Conservation (phyloP, 2,113 vertebrate genomes). For the Cyprinodon brontotheroides region DNA sequence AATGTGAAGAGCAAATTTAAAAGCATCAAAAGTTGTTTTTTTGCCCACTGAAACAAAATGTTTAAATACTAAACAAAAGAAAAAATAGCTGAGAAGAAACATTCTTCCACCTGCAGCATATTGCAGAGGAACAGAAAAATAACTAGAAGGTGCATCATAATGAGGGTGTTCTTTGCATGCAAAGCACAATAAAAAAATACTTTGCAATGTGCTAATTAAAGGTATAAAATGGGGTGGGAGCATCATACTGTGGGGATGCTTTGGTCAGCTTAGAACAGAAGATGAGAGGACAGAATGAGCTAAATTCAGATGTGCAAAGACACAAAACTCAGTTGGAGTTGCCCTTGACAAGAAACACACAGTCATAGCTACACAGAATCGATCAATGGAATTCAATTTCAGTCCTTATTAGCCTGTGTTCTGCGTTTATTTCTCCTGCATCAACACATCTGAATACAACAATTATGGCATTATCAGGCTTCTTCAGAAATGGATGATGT, state of each 20-base stretch:
- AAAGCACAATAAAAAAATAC: not conserved
- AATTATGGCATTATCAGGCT: too few relatives aligned
- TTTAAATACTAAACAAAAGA: not conserved
- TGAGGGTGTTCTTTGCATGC: not conserved
- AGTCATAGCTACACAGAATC: too few relatives aligned
- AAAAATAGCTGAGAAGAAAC: not conserved
- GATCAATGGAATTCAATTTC: too few relatives aligned
- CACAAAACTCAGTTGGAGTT: too few relatives aligned
- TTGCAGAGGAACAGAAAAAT: not conserved
- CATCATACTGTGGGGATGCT: not conserved
- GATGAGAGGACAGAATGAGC: not conserved
- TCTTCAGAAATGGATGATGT: too few relatives aligned
- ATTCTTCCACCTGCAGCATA: not conserved
- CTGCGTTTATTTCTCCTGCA: too few relatives aligned
- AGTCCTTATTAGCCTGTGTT: too few relatives aligned
- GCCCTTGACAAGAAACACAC: too few relatives aligned
- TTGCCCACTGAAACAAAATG: not conserved
- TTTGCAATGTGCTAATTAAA: not conserved
- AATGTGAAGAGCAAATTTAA: slow-evolving; percentile 1
- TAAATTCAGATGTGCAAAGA: not conserved
- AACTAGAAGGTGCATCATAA: not conserved
- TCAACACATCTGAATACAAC: too few relatives aligned
- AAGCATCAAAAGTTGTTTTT: not conserved
- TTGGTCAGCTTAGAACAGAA: not conserved
- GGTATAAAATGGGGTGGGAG: not conserved